Percentiles rank a stretch among this genome's conserved stretches.
Conservation (phyloP, 1,140 invertebrate genomes). For the Pollicipes pollicipes region DNA sequence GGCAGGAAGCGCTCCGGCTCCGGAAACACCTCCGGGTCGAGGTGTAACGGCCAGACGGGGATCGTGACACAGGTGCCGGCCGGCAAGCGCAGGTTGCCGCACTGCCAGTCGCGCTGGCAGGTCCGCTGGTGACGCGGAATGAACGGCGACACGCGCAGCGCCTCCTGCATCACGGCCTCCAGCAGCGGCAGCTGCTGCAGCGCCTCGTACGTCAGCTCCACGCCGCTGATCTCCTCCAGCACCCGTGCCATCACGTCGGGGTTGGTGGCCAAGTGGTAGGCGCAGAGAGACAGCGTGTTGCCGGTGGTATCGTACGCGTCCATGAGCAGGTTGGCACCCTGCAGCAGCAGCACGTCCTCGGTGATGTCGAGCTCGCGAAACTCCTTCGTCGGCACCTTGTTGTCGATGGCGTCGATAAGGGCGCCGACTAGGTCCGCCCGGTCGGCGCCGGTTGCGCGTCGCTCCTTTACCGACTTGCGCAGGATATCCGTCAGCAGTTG, state of each 20-base stretch:
- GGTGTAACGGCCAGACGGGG: constrained; percentile 37
- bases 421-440: background rate
- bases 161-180: background rate
- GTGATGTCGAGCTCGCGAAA: background rate
- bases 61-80: constrained; percentile 7
- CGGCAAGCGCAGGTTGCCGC: background rate
- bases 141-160: background rate
- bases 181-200: background rate
- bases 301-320: background rate
- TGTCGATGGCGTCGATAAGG: background rate
- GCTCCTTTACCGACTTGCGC: background rate
- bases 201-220: background rate
- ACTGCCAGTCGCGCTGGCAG: background rate
- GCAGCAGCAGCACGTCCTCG: background rate
- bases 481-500: background rate
- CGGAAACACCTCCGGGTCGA: constrained; percentile 38
- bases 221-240: background rate
- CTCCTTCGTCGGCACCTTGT: background rate
- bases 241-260: background rate
- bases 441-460: background rate
- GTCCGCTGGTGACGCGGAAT: background rate
- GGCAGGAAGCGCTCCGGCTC: constrained; percentile 55
- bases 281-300: background rate
- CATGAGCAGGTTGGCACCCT: background rate
- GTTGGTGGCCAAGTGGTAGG: background rate